These are phyloP conservation scores for Chauna torquata DNA, from an alignment of 2,113 vertebrate species.

Conservation along the genomic window DNA sequence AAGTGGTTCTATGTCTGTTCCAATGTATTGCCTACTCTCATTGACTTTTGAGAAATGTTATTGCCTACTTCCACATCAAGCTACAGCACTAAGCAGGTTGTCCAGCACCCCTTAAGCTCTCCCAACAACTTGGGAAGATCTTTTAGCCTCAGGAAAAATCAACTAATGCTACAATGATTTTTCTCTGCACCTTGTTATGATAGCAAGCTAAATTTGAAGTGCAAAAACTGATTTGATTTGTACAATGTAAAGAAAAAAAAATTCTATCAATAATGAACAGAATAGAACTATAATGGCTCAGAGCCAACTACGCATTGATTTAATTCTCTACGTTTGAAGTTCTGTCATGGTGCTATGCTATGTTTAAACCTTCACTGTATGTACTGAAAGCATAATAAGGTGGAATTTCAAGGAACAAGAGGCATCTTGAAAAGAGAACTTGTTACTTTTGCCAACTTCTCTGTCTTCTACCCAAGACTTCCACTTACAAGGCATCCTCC, in stretches of 20 bases:
- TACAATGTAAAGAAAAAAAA: neutral
- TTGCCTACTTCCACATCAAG: neutral
- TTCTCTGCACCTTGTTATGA: neutral
- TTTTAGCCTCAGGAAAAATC: neutral
- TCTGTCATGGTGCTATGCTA: neutral
- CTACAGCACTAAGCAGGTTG: neutral
- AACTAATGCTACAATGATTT: neutral
- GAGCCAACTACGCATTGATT: neutral
- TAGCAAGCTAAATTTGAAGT: neutral
- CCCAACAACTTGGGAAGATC: neutral
- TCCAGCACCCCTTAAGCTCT: neutral
- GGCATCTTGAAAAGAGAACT: neutral
- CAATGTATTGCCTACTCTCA: neutral
- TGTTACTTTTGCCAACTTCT: neutral
- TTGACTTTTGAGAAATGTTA: neutral
- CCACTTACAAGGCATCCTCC: neutral
- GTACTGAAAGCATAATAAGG: neutral
- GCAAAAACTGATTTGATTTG: neutral
- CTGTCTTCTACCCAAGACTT: neutral
- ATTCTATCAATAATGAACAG: neutral
- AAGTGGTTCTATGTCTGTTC: neutral
- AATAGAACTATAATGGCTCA: neutral
- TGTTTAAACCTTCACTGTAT: neutral
- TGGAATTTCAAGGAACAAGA: neutral
- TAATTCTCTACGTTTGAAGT: neutral